Base-by-base conservation (phyloP, 2,888 invertebrate species). In the Junonia oenone region DNA sequence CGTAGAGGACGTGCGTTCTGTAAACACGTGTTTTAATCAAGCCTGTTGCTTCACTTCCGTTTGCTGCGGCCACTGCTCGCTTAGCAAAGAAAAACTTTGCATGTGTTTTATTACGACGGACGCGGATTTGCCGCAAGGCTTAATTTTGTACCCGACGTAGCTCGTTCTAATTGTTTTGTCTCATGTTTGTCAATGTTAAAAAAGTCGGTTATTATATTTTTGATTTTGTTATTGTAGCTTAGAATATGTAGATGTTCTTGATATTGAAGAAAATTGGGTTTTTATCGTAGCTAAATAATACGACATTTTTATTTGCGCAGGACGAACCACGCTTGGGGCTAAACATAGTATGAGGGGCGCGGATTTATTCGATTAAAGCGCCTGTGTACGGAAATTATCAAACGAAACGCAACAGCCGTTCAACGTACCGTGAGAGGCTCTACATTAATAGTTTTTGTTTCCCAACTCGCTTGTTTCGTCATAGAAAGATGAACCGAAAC, bases 1-100 rank as follows among this genome's bases (percentile, higher is more conserved):
- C 76, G 71, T 67, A 65, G 75, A 73, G 75, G 79, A 78, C 72
- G 80, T 85, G 89, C 87, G 84, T 85, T 76, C 75, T 83, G 89
- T 87, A 89, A 88, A 90, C 88, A 90, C 83, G 80, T 89, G 84
- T 89, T 90, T 90, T 90, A 90, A 90, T 90, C 87, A 89, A 89
- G 84, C 90, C 88, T 88, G 88, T 89, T 89, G 88, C 88, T 84
- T 76, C 79, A 74, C 78, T 78, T 86, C 88, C 89, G 87, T 74
- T 80, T 71, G 78, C 80, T 78, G 85, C 75, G 83, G 82, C 83
- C 78, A 76, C 76, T 76, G 77, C 72, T 68, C 75, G 75, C 80
- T 83, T 71, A 68, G 85, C 87, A 90, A 89, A 87, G 89, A 89
- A 89, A 87, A 89, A 89, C 89, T 90, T 89, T 88, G 89, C 88